Conservation (phyloP, 2,888 invertebrate species). For the Pseudolycoriella hygida region DNA sequence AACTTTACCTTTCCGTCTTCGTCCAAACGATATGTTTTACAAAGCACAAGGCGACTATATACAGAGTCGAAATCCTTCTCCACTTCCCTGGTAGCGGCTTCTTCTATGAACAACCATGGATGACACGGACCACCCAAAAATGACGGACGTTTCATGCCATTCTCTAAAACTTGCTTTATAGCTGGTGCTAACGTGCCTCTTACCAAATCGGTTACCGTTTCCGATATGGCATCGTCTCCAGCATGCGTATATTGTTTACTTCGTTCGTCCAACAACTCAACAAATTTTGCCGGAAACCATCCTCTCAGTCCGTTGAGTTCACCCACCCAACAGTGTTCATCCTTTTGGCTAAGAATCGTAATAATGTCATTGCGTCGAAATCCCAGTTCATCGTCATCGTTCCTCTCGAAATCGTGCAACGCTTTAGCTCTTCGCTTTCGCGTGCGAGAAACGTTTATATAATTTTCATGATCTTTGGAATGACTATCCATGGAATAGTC, state of each 20-base stretch:
- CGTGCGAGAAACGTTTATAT: slow-evolving; percentile 79
- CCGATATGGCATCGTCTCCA: slow-evolving; percentile 94
- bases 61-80: slow-evolving; percentile 97
- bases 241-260: slow-evolving; percentile 81
- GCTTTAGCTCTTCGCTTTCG: slow-evolving; percentile 87
- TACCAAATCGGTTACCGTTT: slow-evolving; percentile 91
- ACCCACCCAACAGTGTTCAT: slow-evolving; percentile 98
- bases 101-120: slow-evolving; percentile 98
- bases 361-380: slow-evolving; percentile 98
- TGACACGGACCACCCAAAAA: slow-evolving; percentile 88
- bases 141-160: slow-evolving; percentile 84
- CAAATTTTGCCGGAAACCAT: slow-evolving; percentile 96
- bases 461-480: slow-evolving; percentile 82
- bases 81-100: slow-evolving; percentile 89
- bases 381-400: slow-evolving; percentile 95
- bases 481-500: slow-evolving; percentile 95
- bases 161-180: slow-evolving; percentile 82
- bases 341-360: slow-evolving; percentile 90
- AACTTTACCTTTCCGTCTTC: slow-evolving; percentile 83
- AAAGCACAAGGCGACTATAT: slow-evolving; percentile 87
- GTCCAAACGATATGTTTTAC: slow-evolving; percentile 94
- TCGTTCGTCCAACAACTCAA: slow-evolving; percentile 86
- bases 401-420: slow-evolving; percentile 84
- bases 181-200: slow-evolving; percentile 86
- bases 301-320: slow-evolving; percentile 88